Evolutionary conservation across 2,888 invertebrate genomes (phyloP), one percentile per base, ranked within the genome.

Genomic region (Lasioglossum vierecki): DNA sequence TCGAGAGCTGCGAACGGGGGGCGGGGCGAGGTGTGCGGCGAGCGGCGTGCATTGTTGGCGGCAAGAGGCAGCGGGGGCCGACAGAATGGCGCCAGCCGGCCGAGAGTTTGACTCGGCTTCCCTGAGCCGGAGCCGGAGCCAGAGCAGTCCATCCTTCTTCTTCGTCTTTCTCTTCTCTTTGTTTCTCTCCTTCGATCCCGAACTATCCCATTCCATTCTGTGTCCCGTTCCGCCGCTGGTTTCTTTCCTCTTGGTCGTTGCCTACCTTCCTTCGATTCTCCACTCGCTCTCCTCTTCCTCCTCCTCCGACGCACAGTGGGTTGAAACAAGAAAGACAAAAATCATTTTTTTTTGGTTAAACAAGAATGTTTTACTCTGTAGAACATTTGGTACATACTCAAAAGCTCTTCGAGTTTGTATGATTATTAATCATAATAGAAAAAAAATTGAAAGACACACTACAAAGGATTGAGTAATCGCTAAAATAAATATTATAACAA

Each of bases 61-160:
- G 91, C 87, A 89, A 90, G 90, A 90, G 91, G 88, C 86, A 88
- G 91, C 88, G 90, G 91, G 91, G 90, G 88, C 92, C 93, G 93
- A 92, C 93, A 90, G 92, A 91, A 90, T 93, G 93, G 94, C 93
- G 92, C 92, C 92, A 92, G 91, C 88, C 90, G 90, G 87, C 88
- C 85, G 86, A 91, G 91, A 91, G 92, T 90, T 90, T 91, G 87
- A 89, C 85, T 90, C 88, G 85, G 86, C 83, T 89, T 87, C 88
- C 89, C 68, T 9, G 68, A 70, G 39, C 39, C 88, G 79, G 88
- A 84, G 80, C 78, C 79, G 70, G 66, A 68, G 66, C 66, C 35
- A 35, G 66, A 70, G 80, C 81, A 85, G 82, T 79, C 75, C 78
- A 72, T 75, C 76, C 71, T 77, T 77, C 74, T 83, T 70, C 78